Evolutionary conservation across 1,140 invertebrate species (phyloP), one percentile per base, ranked within the genome.

Genomic region (Drosophila ironensis): DNA sequence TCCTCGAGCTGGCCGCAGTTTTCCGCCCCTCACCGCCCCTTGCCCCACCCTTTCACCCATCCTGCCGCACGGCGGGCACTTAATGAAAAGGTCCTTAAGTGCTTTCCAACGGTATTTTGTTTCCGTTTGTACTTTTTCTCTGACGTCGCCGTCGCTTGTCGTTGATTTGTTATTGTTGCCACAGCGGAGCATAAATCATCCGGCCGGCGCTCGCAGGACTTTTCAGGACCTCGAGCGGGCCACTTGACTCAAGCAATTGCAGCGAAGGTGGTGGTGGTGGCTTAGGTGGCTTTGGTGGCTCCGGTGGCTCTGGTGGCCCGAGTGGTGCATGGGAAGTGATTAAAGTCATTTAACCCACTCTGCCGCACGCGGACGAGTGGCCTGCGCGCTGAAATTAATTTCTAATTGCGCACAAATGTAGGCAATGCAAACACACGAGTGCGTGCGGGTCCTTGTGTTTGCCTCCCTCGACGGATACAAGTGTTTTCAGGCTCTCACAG

Each of bases 31-130:
- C 22, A 2, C 11, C 19, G 37, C 33, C 3, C 8, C 12, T 16
- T 40, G 17, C 60, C 38, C 11, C 11, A 40, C 7, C 44, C 50
- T 6, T 14, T 3, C 11, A 12, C 11, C 4, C 6, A 33, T 33
- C 33, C 33, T 37, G 33, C 33, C 33, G 5, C 30, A 33, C 45
- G 63, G 14, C 53, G 71, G 70, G 71, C 80, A 82, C 78, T 77
- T 86, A 86, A 86, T 86, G 80, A 86, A 86, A 86, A 86, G 80
- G 80, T 86, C 80, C 80, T 86, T 86, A 86, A 86, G 80, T 86
- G 81, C 80, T 86, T 86, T 86, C 80, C 75, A 86, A 86, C 80
- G 80, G 80, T 86, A 86, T 86, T 86, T 86, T 86, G 80, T 86
- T 86, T 86, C 80, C 80, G 80, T 86, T 86, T 86, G 80, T 86